phyloP scores from a whole-genome alignment of 2,797 vertebrate species.

The Acridotheres tristis region DNA sequence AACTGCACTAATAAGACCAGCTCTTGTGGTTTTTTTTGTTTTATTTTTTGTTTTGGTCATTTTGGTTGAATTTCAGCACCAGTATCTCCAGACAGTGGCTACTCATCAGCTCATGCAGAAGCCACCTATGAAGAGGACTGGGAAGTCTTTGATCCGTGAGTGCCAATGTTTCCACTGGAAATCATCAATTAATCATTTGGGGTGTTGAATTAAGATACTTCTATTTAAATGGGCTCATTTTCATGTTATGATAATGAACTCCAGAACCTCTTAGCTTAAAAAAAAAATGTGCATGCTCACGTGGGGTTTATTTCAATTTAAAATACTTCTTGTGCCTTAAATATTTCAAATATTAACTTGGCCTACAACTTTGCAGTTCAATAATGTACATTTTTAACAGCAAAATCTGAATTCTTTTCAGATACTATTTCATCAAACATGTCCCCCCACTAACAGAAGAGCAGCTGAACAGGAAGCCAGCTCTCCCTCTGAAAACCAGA shows the following conservation, averaged over 20 bases:
- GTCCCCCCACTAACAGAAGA: constrained; percentile 97
- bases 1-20: constrained; percentile 58
- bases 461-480: constrained; percentile 96
- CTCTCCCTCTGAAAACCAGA: constrained; percentile 95
- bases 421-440: constrained; percentile 99
- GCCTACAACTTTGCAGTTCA: background rate
- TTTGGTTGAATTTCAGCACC: constrained; percentile 81
- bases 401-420: constrained; percentile 62
- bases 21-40: constrained; percentile 39
- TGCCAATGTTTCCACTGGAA: constrained; percentile 19
- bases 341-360: background rate
- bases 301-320: background rate
- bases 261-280: background rate
- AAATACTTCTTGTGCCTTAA: background rate
- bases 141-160: constrained; percentile 99
- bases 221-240: background rate
- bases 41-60: constrained; percentile 47
- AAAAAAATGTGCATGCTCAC: background rate
- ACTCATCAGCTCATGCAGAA: constrained; percentile 90
- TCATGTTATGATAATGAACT: background rate
- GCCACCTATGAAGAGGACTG: constrained; percentile 98
- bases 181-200: background rate
- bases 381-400: background rate
- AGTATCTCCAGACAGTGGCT: constrained; percentile 89
- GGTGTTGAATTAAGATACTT: background rate